Conservation (phyloP, 2,797 vertebrate genomes). For the Otolemur crassicaudatus region DNA sequence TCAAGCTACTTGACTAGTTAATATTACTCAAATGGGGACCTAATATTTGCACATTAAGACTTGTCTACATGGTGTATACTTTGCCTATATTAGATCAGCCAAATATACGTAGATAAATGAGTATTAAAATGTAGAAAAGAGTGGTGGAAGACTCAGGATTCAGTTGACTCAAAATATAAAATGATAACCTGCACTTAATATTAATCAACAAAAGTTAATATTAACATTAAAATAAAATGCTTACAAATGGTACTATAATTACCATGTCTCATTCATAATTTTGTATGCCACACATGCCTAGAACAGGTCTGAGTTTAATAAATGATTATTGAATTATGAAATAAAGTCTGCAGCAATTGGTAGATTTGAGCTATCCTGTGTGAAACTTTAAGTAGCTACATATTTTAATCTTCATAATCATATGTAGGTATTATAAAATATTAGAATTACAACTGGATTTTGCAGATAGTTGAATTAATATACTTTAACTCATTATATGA, state of each 20-base stretch:
- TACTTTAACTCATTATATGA: not conserved
- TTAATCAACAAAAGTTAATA: not conserved
- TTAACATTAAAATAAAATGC: not conserved
- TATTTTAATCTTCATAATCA: not conserved
- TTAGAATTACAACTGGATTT: slow-evolving; percentile 16
- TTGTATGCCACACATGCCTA: not conserved
- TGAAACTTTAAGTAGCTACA: not conserved
- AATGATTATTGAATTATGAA: not conserved
- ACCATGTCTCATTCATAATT: not conserved
- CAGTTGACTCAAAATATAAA: not conserved
- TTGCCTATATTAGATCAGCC: not conserved
- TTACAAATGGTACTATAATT: not conserved
- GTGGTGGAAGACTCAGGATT: not conserved
- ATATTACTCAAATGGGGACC: not conserved
- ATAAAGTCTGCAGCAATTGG: not conserved
- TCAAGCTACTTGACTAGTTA: slow-evolving; percentile 16
- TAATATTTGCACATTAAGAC: not conserved
- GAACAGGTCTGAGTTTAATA: not conserved
- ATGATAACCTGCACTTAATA: not conserved
- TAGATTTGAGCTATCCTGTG: not conserved
- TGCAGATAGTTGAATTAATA: not conserved
- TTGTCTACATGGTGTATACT: not conserved
- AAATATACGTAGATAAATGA: not conserved
- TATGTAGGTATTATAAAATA: not conserved
- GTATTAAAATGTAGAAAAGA: not conserved